phyloP scores from a whole-genome alignment of 1,140 invertebrate species.

The Neodiprion virginianus region DNA sequence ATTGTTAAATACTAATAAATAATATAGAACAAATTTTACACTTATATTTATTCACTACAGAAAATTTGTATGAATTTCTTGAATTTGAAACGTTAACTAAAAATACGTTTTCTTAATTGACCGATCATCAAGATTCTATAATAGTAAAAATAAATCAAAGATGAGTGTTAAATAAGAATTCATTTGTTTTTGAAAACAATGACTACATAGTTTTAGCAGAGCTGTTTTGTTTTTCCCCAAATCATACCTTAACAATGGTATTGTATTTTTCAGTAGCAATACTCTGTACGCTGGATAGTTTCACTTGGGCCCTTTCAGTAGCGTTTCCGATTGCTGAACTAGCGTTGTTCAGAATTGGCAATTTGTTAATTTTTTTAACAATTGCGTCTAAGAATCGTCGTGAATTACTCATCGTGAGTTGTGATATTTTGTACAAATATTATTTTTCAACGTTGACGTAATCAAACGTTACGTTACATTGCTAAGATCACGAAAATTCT shows the following conservation, averaged over 20 bases:
- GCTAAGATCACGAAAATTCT: background rate
- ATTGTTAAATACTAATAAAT: too few relatives aligned
- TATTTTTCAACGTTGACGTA: background rate
- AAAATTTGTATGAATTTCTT: too few relatives aligned
- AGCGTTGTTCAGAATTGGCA: constrained; percentile 37
- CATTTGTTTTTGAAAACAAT: too few relatives aligned
- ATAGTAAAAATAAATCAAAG: background rate
- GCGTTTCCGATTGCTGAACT: constrained; percentile 38
- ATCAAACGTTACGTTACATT: background rate
- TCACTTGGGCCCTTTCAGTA: constrained; percentile 40
- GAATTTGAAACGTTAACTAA: too few relatives aligned
- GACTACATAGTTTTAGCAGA: too few relatives aligned
- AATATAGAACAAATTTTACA: too few relatives aligned
- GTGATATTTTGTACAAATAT: constrained; percentile 1
- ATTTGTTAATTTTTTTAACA: constrained; percentile 37
- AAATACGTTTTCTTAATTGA: too few relatives aligned
- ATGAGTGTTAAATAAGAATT: too few relatives aligned
- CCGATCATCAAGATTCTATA: too few relatives aligned
- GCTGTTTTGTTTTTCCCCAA: too few relatives aligned
- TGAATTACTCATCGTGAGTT: constrained; percentile 36
- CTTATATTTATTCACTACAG: too few relatives aligned
- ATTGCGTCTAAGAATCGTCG: constrained; percentile 40
- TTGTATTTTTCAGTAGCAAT: constrained; percentile 43
- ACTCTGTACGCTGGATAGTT: constrained; percentile 41
- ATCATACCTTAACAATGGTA: constrained; percentile 46